phyloP scores from a whole-genome alignment of 2,888 invertebrate genomes.

The Malthinus flaveolus region DNA sequence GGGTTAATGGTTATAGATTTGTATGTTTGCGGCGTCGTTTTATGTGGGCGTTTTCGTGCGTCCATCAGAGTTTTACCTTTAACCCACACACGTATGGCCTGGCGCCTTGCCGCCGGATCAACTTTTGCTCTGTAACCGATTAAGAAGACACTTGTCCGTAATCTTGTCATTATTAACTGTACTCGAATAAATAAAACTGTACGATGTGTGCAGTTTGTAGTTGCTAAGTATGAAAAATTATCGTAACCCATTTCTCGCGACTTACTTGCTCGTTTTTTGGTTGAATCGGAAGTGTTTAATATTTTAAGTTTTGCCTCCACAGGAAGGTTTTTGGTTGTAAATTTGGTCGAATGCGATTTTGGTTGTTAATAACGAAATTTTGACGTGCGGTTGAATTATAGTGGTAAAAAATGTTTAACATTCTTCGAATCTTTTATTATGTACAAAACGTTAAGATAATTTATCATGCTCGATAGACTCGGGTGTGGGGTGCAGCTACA shows the following conservation, averaged over 20 bases:
- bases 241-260: background rate
- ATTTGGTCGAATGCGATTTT: background rate
- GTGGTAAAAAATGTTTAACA: background rate
- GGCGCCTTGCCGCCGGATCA: constrained; percentile 35
- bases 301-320: background rate
- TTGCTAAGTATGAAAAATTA: background rate
- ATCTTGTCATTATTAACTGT: constrained; percentile 19
- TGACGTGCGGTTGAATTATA: background rate
- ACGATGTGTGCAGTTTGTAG: background rate
- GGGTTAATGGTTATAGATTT: constrained; percentile 25
- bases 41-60: constrained; percentile 34
- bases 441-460: constrained; percentile 1
- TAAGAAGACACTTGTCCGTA: constrained; percentile 26
- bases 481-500: constrained; percentile 17
- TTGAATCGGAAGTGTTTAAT: background rate
- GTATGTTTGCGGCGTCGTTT: constrained; percentile 35
- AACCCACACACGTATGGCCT: constrained; percentile 31
- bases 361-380: background rate
- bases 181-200: constrained; percentile 12
- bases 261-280: background rate
- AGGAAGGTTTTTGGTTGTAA: background rate
- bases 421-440: too few relatives aligned
- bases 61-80: constrained; percentile 27
- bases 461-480: constrained; percentile 15
- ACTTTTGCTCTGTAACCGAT: constrained; percentile 30